Evolutionary conservation across 2,797 vertebrate species (phyloP).

Genomic region (Myotis findleyi): DNA sequence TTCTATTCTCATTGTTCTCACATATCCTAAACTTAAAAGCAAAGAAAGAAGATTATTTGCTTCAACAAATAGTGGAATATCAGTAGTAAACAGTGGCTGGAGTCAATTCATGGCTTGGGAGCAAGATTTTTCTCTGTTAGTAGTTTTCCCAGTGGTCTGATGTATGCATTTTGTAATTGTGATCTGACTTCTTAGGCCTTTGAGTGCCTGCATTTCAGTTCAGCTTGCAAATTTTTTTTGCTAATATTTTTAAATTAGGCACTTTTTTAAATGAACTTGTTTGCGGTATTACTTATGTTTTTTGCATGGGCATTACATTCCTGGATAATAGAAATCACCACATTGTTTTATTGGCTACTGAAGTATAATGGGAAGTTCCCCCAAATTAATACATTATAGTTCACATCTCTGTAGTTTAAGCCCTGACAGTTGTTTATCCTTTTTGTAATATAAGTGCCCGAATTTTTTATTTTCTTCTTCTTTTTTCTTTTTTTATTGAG

Average conservation of each 20-base stretch:
- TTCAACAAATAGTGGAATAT: conserved; percentile 33
- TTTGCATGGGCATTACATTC: background rate
- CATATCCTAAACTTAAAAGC: conserved; percentile 71
- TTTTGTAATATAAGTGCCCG: background rate
- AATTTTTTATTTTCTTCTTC: background rate
- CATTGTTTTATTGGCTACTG: background rate
- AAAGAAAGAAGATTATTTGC: conserved; percentile 68
- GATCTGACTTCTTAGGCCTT: background rate
- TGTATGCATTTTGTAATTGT: background rate
- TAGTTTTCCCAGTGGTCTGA: background rate
- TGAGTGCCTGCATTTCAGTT: background rate
- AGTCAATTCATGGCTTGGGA: background rate
- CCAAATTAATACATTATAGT: background rate
- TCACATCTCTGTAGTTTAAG: background rate
- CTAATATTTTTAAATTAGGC: conserved; percentile 6
- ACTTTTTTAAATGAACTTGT: background rate
- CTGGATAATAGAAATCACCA: background rate
- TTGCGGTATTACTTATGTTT: background rate
- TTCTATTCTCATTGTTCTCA: conserved; percentile 72
- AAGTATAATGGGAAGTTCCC: background rate
- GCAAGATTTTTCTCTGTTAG: background rate
- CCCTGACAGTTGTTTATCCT: too few species aligned
- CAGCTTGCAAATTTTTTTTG: background rate
- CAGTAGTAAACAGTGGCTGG: background rate
- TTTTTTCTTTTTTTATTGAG: background rate